phyloP scores from a whole-genome alignment of 2,888 invertebrate species.

The Lasius fuliginosus region DNA sequence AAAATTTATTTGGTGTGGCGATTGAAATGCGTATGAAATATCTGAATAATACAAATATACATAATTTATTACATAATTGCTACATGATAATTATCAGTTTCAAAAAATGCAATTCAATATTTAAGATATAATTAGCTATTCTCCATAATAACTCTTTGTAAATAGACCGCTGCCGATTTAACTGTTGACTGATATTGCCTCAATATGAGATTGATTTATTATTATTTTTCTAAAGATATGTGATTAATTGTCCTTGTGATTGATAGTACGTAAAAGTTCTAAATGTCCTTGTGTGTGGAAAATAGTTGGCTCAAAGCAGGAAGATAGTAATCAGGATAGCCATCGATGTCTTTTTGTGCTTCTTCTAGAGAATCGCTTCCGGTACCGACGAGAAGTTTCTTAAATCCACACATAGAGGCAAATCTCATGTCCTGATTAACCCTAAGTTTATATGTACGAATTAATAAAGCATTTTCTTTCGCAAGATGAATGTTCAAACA shows the following conservation, averaged over 20 bases:
- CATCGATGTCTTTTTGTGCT: constrained; percentile 46
- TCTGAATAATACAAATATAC: not conserved
- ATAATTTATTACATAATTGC: not conserved
- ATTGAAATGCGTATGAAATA: not conserved
- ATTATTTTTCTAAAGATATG: not conserved
- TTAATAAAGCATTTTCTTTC: not conserved
- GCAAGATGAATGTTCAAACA: not conserved
- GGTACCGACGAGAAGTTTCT: constrained; percentile 78
- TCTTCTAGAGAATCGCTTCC: constrained; percentile 73
- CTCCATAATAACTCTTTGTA: not conserved
- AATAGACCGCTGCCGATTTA: not conserved
- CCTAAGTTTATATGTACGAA: constrained; percentile 70
- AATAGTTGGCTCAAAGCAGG: constrained; percentile 49
- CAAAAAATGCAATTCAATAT: not conserved
- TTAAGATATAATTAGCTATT: not conserved
- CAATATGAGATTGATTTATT: not conserved
- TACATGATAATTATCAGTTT: not conserved
- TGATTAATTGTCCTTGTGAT: not conserved
- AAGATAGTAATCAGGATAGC: constrained; percentile 76
- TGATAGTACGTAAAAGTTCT: not conserved
- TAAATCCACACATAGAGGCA: constrained; percentile 76
- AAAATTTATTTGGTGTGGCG: not conserved
- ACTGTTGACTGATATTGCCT: not conserved
- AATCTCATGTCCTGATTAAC: constrained; percentile 81
- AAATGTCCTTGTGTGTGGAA: not conserved